Percentiles rank a stretch among this genome's conserved stretches.
Conservation (phyloP, 1,140 invertebrate species). For the Nasonia longicornis region DNA sequence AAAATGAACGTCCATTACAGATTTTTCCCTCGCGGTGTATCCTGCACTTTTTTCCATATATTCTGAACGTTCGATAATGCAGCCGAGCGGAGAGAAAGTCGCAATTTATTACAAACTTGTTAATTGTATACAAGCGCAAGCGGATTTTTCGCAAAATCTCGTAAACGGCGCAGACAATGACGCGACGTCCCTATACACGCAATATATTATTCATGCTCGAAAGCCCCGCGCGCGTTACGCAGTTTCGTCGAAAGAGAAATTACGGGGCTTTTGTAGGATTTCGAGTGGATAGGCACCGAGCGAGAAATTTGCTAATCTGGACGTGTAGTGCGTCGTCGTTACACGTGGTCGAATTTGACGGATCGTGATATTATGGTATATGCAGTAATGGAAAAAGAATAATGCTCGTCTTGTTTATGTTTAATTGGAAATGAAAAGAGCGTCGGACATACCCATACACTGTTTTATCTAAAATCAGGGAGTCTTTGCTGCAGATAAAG, state of each 20-base stretch:
- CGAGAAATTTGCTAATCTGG: constrained; percentile 6
- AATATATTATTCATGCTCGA: constrained; percentile 20
- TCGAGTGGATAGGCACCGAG: background rate
- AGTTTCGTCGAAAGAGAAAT: constrained; percentile 24
- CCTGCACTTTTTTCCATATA: background rate
- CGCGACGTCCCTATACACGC: background rate
- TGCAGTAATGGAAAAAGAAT: too few relatives aligned
- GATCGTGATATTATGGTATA: too few relatives aligned
- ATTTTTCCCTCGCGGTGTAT: background rate
- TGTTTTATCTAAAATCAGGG: background rate
- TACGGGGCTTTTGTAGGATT: background rate
- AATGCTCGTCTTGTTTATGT: too few relatives aligned
- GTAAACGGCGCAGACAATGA: background rate
- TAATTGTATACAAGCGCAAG: background rate
- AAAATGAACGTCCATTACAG: background rate
- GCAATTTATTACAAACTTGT: background rate
- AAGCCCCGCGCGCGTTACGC: background rate
- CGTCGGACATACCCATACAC: too few relatives aligned
- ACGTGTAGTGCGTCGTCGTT: background rate
- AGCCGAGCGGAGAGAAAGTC: constrained; percentile 18
- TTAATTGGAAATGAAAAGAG: too few relatives aligned
- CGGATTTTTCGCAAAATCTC: constrained; percentile 1
- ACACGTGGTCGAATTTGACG: too few relatives aligned
- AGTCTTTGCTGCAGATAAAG: too few relatives aligned
- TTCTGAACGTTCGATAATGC: background rate